A percentile compares a stretch with the other conserved stretches of the same genome.
Conservation (phyloP, 2,797 vertebrate species). For the Morelia viridis region DNA sequence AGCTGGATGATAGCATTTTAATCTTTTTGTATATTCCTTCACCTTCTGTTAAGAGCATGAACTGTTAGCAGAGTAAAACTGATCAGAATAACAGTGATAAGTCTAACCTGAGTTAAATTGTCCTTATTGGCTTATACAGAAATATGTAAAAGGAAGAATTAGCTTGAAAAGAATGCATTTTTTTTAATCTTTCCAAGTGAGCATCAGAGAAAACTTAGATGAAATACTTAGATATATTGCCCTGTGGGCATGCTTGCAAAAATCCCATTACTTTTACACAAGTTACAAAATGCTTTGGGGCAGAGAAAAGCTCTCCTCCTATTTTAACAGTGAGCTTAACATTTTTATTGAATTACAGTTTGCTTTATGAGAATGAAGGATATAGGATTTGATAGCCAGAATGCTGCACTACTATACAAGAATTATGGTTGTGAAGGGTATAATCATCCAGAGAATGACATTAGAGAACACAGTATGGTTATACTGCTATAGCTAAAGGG, state of each 20-base stretch:
- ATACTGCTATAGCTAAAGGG: not conserved
- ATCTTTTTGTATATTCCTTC: not conserved
- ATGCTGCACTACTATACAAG: not conserved
- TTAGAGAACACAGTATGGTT: not conserved
- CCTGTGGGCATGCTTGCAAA: not conserved
- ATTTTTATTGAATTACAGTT: not conserved
- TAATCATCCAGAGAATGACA: not conserved
- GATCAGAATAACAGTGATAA: not conserved
- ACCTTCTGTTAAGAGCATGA: conserved; percentile 25
- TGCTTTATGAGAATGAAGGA: not conserved
- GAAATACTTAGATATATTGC: not conserved
- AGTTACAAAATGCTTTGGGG: not conserved
- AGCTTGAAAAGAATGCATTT: conserved; percentile 1
- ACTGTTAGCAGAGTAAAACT: not conserved
- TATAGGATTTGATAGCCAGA: conserved; percentile 1
- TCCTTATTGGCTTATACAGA: not conserved
- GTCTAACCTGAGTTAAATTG: not conserved
- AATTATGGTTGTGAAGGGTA: not conserved
- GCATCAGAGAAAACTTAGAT: conserved; percentile 25
- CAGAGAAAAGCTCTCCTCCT: conserved; percentile 20
- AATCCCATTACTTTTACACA: conserved; percentile 22
- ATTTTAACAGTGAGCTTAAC: conserved; percentile 18
- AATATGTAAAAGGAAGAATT: conserved; percentile 25
- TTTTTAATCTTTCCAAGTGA: not conserved
- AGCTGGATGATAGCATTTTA: not conserved